Evolutionary conservation across 2,888 invertebrate species (phyloP).

Genomic region (Andrena marginata): DNA sequence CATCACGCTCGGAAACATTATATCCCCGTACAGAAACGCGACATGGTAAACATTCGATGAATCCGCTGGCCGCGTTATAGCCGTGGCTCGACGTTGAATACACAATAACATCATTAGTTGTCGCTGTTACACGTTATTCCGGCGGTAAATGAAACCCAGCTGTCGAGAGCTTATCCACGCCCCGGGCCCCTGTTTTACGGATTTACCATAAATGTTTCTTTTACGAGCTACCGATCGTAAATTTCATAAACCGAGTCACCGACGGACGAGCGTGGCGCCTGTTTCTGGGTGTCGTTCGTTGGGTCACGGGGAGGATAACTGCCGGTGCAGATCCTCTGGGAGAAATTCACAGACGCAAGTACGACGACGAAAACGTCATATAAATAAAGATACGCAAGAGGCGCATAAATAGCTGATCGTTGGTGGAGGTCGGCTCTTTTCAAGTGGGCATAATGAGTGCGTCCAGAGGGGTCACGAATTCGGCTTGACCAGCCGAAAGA

Average conservation of each 20-base stretch:
- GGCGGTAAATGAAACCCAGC: slow-evolving; percentile 29
- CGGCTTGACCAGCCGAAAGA: slow-evolving; percentile 45
- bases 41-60: slow-evolving; percentile 36
- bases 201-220: slow-evolving; percentile 34
- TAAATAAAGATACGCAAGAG: too few relatives aligned
- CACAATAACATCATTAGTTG: slow-evolving; percentile 58
- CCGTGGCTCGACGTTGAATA: slow-evolving; percentile 30
- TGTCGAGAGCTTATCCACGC: slow-evolving; percentile 15
- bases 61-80: slow-evolving; percentile 33
- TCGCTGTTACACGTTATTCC: slow-evolving; percentile 34
- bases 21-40: not conserved
- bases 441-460: slow-evolving; percentile 9
- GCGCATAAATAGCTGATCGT: slow-evolving; percentile 47
- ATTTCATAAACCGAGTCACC: slow-evolving; percentile 35
- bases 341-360: too few relatives aligned
- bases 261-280: not conserved
- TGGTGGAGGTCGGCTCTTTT: slow-evolving; percentile 7
- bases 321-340: too few relatives aligned
- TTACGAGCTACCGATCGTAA: slow-evolving; percentile 45
- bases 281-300: not conserved
- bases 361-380: too few relatives aligned
- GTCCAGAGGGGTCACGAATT: slow-evolving; percentile 31
- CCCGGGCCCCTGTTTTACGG: not conserved
- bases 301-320: not conserved
- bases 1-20: slow-evolving; percentile 28